Percentiles rank a stretch among this genome's conserved stretches.
Evolutionary conservation across 2,888 invertebrate genomes (phyloP).

Genomic region (Dinocampus coccinellae): DNA sequence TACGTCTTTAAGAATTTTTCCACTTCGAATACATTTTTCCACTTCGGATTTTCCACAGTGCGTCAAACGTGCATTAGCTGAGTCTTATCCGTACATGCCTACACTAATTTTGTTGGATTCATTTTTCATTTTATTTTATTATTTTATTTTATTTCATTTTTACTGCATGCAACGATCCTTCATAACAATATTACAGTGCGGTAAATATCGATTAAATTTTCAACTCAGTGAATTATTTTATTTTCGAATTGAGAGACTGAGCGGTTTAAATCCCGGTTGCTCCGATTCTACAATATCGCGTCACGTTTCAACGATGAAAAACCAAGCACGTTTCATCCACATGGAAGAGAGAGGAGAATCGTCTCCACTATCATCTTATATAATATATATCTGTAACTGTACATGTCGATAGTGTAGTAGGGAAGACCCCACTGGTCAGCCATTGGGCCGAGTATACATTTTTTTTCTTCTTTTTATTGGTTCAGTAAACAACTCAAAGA

Average conservation of each 20-base stretch:
- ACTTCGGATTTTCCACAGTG: too few relatives aligned
- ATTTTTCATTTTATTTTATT: too few relatives aligned
- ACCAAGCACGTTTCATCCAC: conserved; percentile 44
- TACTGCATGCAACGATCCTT: too few relatives aligned
- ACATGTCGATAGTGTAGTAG: conserved; percentile 1
- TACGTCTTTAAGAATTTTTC: background rate
- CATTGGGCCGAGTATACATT: conserved; percentile 25
- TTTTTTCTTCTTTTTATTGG: conserved; percentile 30
- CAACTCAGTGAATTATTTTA: conserved; percentile 24
- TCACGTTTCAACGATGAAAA: conserved; percentile 49
- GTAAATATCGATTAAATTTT: conserved; percentile 24
- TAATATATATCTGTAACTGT: conserved; percentile 23
- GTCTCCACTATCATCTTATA: conserved; percentile 12
- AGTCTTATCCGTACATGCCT: too few relatives aligned
- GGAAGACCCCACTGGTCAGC: conserved; percentile 15
- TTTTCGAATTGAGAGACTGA: conserved; percentile 14
- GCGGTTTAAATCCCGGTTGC: conserved; percentile 23
- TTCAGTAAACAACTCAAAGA: conserved; percentile 32
- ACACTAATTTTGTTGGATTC: too few relatives aligned
- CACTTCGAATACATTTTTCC: background rate
- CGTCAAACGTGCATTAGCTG: too few relatives aligned
- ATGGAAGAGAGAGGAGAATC: conserved; percentile 40
- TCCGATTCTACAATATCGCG: conserved; percentile 40
- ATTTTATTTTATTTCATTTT: too few relatives aligned
- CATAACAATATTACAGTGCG: background rate